These are phyloP conservation scores for Cladorhizidae sp. DNA, from an alignment of 37 sponge, comb jelly and placozoan species.

Conservation along the genomic window DNA sequence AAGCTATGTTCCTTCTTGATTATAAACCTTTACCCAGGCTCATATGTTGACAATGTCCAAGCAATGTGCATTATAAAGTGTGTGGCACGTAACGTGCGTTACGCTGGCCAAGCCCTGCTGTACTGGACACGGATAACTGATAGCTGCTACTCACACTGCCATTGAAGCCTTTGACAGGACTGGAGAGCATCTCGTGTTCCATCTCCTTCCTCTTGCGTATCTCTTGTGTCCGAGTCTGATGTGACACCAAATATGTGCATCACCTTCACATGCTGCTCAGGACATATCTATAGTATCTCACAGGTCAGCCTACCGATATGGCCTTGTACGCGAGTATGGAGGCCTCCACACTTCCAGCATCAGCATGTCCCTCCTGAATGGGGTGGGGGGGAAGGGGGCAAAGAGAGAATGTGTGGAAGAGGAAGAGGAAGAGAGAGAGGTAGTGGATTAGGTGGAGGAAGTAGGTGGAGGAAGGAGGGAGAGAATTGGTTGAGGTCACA, in stretches of 20 bases:
- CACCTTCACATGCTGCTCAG: not conserved
- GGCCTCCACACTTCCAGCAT: slow-evolving; percentile 48
- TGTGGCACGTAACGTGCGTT: no score
- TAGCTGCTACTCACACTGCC: slow-evolving; percentile 69
- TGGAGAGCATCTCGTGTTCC: slow-evolving; percentile 88
- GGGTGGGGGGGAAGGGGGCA: not conserved
- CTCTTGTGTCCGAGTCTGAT: slow-evolving; percentile 69
- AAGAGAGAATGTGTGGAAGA: not conserved
- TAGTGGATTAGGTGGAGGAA: no score
- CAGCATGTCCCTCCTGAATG: slow-evolving; percentile 76
- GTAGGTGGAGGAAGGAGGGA: no score
- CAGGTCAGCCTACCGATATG: slow-evolving; percentile 44
- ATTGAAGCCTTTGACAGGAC: slow-evolving; percentile 77
- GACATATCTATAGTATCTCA: not conserved
- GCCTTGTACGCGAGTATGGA: slow-evolving; percentile 47
- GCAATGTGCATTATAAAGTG: no score
- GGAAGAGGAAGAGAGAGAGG: no score
- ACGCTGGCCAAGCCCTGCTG: no score
- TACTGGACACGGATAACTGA: no score
- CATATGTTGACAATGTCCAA: no score
- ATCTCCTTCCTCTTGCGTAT: slow-evolving; percentile 83
- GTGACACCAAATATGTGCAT: not conserved
- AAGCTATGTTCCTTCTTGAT: no score
- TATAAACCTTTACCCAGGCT: no score
- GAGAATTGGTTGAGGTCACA: no score